Percentiles rank a stretch among this genome's conserved stretches.
phyloP scores from a whole-genome alignment of 1,140 invertebrate genomes.

The Oryctes rhinoceros region DNA sequence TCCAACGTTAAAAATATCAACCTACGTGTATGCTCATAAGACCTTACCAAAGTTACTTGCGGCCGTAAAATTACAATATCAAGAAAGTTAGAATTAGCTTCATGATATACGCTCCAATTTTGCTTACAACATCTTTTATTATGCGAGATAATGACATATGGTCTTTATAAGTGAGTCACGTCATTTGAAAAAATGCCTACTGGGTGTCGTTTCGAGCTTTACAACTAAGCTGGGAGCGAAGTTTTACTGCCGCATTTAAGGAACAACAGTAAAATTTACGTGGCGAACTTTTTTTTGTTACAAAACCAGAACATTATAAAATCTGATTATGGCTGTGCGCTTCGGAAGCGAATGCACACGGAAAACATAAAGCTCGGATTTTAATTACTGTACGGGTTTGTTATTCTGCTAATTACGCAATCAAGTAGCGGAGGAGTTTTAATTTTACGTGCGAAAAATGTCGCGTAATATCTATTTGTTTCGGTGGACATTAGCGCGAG shows the following conservation, averaged over 20 bases:
- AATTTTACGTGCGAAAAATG: background rate
- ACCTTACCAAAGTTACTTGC: too few relatives aligned
- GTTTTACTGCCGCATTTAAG: background rate
- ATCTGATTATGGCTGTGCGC: background rate
- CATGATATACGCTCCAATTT: background rate
- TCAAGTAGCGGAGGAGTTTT: background rate
- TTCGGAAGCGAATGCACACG: background rate
- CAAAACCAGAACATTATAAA: background rate
- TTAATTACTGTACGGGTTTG: background rate
- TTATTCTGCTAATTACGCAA: constrained; percentile 15
- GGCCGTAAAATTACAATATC: too few relatives aligned
- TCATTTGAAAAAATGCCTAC: background rate
- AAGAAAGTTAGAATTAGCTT: constrained; percentile 10
- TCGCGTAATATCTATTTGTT: background rate
- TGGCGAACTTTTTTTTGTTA: background rate
- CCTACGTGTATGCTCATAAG: too few relatives aligned
- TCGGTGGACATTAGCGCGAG: too few relatives aligned
- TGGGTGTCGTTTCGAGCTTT: constrained; percentile 26
- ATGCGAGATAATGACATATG: background rate
- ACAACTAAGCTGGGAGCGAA: background rate
- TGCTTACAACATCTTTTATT: background rate
- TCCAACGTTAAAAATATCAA: too few relatives aligned
- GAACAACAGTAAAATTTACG: background rate
- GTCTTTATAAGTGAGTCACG: background rate
- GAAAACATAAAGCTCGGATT: background rate